Evolutionary conservation across 2,797 vertebrate genomes (phyloP).

Genomic region (Octomys mimax): DNA sequence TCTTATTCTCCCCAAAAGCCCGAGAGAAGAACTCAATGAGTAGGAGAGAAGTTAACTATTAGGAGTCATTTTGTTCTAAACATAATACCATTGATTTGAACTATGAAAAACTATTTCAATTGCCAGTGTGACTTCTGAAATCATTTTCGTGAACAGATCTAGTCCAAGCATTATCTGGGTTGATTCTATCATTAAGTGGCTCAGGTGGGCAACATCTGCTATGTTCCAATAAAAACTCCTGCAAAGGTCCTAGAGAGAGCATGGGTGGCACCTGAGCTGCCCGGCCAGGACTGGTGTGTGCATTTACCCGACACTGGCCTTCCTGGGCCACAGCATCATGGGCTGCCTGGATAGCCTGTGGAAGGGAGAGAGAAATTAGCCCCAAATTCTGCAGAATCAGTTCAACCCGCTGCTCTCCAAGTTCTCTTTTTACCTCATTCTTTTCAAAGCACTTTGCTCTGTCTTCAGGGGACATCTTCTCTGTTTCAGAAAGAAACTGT

Average conservation of each 20-base stretch:
- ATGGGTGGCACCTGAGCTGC: background rate
- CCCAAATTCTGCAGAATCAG: background rate
- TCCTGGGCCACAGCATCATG: slow-evolving; percentile 95
- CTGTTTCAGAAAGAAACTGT: slow-evolving; percentile 95
- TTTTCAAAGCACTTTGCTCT: slow-evolving; percentile 95
- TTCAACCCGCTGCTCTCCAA: background rate
- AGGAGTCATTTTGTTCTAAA: background rate
- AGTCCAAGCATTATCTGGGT: background rate
- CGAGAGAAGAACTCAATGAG: background rate
- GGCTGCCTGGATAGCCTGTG: slow-evolving; percentile 93
- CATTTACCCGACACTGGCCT: slow-evolving; percentile 95
- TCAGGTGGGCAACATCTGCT: background rate
- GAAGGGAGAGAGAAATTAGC: slow-evolving; percentile 60
- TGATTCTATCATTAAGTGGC: background rate
- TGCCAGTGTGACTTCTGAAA: background rate
- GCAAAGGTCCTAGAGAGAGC: background rate
- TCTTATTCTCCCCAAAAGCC: background rate
- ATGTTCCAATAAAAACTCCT: background rate
- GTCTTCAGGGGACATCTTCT: slow-evolving; percentile 93
- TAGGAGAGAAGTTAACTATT: background rate
- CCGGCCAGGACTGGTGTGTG: background rate
- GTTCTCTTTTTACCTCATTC: slow-evolving; percentile 91
- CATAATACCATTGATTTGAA: background rate
- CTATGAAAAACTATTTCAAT: background rate
- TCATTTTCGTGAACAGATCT: background rate